Evolutionary conservation across 2,888 invertebrate genomes (phyloP).

Genomic region (Dasysyrphus albostriatus): DNA sequence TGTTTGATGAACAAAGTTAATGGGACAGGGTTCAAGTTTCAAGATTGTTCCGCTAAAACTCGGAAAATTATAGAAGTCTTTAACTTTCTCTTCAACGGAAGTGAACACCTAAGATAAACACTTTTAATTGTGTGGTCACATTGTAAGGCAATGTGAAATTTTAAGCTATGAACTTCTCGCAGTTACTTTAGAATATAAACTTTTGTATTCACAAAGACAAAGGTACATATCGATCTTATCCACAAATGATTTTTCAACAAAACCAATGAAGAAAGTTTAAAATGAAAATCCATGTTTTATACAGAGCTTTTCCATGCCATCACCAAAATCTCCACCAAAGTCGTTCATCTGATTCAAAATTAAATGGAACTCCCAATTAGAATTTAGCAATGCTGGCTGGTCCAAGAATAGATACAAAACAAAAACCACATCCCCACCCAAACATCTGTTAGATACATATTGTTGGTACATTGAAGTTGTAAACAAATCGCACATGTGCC

Average conservation of each 20-base stretch:
- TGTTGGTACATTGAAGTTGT: conserved; percentile 36
- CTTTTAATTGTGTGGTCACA: too few species aligned
- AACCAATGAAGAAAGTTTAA: background rate
- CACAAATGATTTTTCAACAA: background rate
- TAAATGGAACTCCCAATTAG: background rate
- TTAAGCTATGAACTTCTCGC: too few species aligned
- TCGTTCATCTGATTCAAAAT: background rate
- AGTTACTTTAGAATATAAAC: too few species aligned
- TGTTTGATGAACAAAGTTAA: too few species aligned
- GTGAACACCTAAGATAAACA: too few species aligned
- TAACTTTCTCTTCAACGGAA: too few species aligned
- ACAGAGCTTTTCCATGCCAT: background rate
- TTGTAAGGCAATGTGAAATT: too few species aligned
- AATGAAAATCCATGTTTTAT: background rate
- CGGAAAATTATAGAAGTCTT: too few species aligned
- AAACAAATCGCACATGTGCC: conserved; percentile 72
- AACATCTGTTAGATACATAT: conserved; percentile 30
- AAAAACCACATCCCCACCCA: conserved; percentile 20
- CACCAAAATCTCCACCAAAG: background rate
- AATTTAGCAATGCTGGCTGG: conserved; percentile 2
- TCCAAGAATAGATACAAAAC: conserved; percentile 25
- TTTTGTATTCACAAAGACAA: too few species aligned
- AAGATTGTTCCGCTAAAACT: too few species aligned
- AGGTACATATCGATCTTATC: too few species aligned
- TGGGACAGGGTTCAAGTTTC: too few species aligned